Conservation (phyloP, 2,113 vertebrate species). For the Talpa occidentalis region DNA sequence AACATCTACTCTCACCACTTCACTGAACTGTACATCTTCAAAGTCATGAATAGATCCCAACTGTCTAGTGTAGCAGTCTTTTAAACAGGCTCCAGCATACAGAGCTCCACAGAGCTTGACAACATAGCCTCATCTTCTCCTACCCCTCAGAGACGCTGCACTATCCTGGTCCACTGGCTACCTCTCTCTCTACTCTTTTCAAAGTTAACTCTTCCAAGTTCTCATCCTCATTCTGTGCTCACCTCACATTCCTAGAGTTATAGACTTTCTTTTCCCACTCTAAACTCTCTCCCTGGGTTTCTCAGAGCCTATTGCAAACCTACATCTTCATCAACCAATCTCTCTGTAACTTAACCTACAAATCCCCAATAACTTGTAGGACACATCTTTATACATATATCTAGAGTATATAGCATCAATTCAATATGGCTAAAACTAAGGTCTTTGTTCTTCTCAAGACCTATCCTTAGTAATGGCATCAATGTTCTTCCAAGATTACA, state of each 20-base stretch:
- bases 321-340: neutral
- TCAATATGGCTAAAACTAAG: neutral
- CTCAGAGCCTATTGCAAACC: neutral
- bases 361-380: neutral
- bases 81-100: neutral
- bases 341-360: slow-evolving; percentile 1
- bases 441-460: neutral
- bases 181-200: neutral
- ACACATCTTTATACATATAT: neutral
- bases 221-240: neutral
- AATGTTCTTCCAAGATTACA: neutral
- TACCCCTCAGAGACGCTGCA: neutral
- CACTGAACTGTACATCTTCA: neutral
- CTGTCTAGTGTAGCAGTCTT: neutral
- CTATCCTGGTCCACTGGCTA: neutral
- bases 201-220: neutral
- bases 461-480: neutral
- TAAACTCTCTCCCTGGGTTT: neutral
- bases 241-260: too few species aligned
- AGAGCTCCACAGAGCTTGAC: neutral
- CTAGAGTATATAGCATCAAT: neutral
- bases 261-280: neutral
- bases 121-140: neutral
- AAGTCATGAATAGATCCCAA: neutral
- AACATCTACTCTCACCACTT: neutral